These are phyloP conservation scores for Brachyhypopomus gauderio DNA, from an alignment of 2,113 vertebrate species.

Conservation along the genomic window DNA sequence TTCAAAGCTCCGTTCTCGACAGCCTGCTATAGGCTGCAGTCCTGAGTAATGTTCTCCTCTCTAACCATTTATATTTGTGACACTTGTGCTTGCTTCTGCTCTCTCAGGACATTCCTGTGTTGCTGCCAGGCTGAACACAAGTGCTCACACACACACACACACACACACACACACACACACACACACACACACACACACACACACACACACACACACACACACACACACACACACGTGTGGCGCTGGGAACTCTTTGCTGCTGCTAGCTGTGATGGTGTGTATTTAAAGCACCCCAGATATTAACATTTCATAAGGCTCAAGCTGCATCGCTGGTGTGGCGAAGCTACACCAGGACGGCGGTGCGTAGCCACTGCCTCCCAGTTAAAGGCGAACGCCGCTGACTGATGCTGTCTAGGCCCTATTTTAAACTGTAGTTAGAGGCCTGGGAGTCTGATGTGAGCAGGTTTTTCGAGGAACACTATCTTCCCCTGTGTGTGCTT, in stretches of 20 bases:
- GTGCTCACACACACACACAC: constrained; percentile 28
- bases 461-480: neutral
- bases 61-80: constrained; percentile 68
- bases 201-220: constrained; percentile 20
- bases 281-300: constrained; percentile 68
- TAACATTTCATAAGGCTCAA: constrained; percentile 70
- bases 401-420: neutral
- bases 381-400: neutral
- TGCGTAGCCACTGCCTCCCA: constrained; percentile 24
- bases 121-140: constrained; percentile 58
- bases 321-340: constrained; percentile 55
- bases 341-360: constrained; percentile 46
- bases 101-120: constrained; percentile 64
- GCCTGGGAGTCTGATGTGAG: constrained; percentile 7
- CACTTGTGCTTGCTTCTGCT: constrained; percentile 54
- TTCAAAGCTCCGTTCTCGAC: constrained; percentile 63
- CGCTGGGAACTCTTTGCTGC: constrained; percentile 56
- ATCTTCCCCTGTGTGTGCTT: constrained; percentile 1
- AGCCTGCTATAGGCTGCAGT: constrained; percentile 61
- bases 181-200: constrained; percentile 28
- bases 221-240: constrained; percentile 41
- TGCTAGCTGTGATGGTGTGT: constrained; percentile 63
- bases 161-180: constrained; percentile 26
- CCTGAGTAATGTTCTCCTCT: constrained; percentile 65
- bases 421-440: constrained; percentile 21